These are phyloP conservation scores for Salvelinus alpinus DNA, from an alignment of 2,113 vertebrate species.

Conservation along the genomic window DNA sequence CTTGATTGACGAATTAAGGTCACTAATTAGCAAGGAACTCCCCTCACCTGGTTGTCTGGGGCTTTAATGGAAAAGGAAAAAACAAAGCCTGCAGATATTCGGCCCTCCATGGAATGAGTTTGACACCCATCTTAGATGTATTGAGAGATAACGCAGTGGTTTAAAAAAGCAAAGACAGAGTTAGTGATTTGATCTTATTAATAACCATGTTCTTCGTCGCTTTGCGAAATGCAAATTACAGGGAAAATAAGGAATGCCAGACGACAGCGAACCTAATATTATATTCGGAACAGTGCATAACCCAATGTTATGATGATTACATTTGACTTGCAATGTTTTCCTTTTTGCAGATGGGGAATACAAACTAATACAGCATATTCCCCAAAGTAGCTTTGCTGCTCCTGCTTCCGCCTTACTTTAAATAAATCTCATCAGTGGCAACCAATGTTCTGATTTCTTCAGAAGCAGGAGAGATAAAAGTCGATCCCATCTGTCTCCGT, in stretches of 20 bases:
- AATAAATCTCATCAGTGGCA: slow-evolving; percentile 62
- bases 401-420: slow-evolving; percentile 51
- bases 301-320: slow-evolving; percentile 70
- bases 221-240: slow-evolving; percentile 63
- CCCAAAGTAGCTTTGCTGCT: slow-evolving; percentile 54
- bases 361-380: slow-evolving; percentile 61
- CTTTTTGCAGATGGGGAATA: slow-evolving; percentile 55
- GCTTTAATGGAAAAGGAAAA: no score
- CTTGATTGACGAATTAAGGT: no score
- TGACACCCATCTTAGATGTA: slow-evolving; percentile 33
- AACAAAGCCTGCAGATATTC: no score
- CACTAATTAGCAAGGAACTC: no score
- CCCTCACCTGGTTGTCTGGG: no score
- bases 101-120: no score
- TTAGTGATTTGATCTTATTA: slow-evolving; percentile 66
- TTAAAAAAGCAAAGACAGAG: slow-evolving; percentile 39
- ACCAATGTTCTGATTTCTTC: slow-evolving; percentile 69
- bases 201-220: slow-evolving; percentile 55
- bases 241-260: slow-evolving; percentile 52
- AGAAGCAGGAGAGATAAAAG: slow-evolving; percentile 63
- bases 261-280: slow-evolving; percentile 63
- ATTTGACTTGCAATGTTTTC: slow-evolving; percentile 75
- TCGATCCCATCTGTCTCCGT: slow-evolving; percentile 61
- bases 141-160: slow-evolving; percentile 55
- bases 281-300: slow-evolving; percentile 68